Base-by-base conservation (phyloP, 1,140 invertebrate species). In the Drosophila truncata region DNA sequence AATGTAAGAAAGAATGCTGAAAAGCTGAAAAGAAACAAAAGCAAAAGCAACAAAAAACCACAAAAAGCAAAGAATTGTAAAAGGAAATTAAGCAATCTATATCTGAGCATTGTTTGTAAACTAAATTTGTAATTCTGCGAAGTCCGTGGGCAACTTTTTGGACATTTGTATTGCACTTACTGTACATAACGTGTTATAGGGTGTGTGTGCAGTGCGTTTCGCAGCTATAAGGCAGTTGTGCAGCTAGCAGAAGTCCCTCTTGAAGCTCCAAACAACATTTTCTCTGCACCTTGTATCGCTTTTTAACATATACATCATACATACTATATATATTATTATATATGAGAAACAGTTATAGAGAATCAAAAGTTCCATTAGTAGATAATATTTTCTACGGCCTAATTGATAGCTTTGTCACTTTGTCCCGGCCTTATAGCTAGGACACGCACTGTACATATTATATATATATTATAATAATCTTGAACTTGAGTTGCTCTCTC, bases 1-100 rank as follows among this genome's bases (percentile, higher is more conserved):
- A 59, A 23, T 25, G 62, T 35, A 62, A 35, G 50, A 55, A 61
- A 46, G n/a, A 46, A 46, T 35, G 57, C 46, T 55, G 58, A 13
- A 41, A 52, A 69, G 67, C 67, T 47, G 49, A 58, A 71, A 37
- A 54, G 41, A 71, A 69, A 71, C 23, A 44, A 67, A 61, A 73
- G 44, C 46, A 63, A 78, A 63, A 78, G 20, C 20, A 57, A 49
- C 57, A 52, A 47, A 65, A 44, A 49, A 58, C 69, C 58, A 39
- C 50, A 52, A 63, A 75, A 69, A 67, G 49, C 41, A 46, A 60
- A 64, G 52, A 66, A 60, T 50, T 55, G 74, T 39, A 84, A 83
- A 63, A 58, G 39, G 74, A 39, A 61, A 57, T 41, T 55, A 80
- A 69, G 65, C 65, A 72, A 58, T 78, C 63, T 73, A 65, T 70